Conservation (phyloP, 2,797 vertebrate species). For the Pseudochromis fuscus region DNA sequence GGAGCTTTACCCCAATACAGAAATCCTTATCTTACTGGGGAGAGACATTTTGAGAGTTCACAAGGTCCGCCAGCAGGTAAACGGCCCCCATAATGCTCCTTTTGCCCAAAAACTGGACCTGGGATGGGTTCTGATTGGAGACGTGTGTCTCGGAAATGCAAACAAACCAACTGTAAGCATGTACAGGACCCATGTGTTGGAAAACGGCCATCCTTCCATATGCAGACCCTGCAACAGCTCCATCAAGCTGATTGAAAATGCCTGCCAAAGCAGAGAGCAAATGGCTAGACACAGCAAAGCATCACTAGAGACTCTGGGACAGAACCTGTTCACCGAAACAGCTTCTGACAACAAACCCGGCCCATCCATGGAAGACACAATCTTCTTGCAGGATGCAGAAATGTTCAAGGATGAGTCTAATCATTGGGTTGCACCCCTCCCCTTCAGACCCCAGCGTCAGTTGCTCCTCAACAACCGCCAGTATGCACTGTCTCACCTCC, state of each 20-base stretch:
- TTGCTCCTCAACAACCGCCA: background rate
- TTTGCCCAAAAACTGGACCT: background rate
- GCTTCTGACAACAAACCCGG: background rate
- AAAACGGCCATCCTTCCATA: background rate
- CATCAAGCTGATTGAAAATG: background rate
- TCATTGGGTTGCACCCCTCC: background rate
- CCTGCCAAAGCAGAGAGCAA: background rate
- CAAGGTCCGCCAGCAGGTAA: background rate
- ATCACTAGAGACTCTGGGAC: background rate
- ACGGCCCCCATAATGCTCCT: background rate
- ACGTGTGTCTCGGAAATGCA: too few relatives aligned
- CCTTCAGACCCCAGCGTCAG: background rate
- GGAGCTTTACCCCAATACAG: background rate
- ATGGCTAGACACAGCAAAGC: background rate
- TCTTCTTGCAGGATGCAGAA: background rate
- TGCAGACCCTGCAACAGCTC: background rate
- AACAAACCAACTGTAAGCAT: background rate
- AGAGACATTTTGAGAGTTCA: conserved; percentile 3
- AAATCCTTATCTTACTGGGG: background rate
- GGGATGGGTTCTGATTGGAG: background rate
- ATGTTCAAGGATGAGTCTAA: background rate
- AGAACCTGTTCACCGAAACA: background rate
- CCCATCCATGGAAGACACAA: background rate
- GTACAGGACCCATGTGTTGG: background rate
- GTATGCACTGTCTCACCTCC: background rate